Percentiles rank a stretch among this genome's conserved stretches.
Conservation (phyloP, 2,888 invertebrate genomes). For the Palloptera scutellata region DNA sequence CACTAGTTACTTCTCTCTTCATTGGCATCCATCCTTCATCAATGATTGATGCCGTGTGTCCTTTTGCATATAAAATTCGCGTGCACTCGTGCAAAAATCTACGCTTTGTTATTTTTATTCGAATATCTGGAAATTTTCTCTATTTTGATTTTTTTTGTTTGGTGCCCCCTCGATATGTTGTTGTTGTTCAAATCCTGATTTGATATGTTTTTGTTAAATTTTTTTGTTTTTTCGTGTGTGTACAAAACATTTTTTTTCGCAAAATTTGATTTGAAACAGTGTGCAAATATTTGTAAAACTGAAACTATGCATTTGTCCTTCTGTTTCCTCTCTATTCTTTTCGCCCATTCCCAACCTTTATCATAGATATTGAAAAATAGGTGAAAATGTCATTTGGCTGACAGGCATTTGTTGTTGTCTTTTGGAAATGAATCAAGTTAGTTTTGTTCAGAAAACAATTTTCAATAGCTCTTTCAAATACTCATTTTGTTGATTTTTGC, state of each 20-base stretch:
- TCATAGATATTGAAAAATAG: conserved; percentile 3
- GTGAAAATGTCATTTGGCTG: conserved; percentile 20
- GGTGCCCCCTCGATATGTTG: neutral
- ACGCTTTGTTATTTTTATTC: neutral
- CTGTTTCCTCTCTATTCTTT: neutral
- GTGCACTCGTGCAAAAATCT: conserved; percentile 17
- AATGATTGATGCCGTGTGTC: conserved; percentile 21
- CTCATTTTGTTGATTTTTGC: too few species aligned
- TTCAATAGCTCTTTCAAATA: too few species aligned
- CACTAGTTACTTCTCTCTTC: neutral
- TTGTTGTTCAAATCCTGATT: conserved; percentile 28
- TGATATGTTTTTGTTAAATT: conserved; percentile 3
- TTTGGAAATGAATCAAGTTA: too few species aligned
- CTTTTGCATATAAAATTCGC: conserved; percentile 19
- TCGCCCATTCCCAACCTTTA: too few species aligned
- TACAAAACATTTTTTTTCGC: neutral
- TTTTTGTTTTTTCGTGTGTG: conserved; percentile 25
- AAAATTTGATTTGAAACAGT: conserved; percentile 17
- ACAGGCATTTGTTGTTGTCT: neutral
- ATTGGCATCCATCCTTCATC: conserved; percentile 10
- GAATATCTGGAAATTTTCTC: too few species aligned
- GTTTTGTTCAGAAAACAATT: too few species aligned
- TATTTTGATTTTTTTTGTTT: too few species aligned
- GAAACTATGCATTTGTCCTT: conserved; percentile 6
- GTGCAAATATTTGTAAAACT: conserved; percentile 20